These are phyloP conservation scores for Raja brachyura DNA, from an alignment of 2,113 vertebrate species.

Conservation along the genomic window DNA sequence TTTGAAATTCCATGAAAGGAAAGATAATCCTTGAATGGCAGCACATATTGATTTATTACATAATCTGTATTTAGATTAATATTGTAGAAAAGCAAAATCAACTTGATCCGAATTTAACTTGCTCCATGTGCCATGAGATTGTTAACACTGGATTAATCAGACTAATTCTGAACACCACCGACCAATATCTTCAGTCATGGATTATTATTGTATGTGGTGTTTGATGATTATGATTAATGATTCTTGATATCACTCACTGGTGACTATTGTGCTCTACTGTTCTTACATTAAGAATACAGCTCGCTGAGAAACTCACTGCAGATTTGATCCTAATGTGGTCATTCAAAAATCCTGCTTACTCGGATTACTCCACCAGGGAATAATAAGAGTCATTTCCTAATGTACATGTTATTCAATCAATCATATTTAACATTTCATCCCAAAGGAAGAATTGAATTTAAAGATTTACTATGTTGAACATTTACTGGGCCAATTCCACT, in stretches of 20 bases:
- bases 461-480: background rate
- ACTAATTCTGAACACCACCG: background rate
- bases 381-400: background rate
- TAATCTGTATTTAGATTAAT: background rate
- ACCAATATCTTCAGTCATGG: background rate
- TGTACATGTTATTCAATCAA: background rate
- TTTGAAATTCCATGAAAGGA: background rate
- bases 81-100: background rate
- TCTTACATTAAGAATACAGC: background rate
- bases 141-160: background rate
- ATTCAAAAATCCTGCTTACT: background rate
- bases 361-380: background rate
- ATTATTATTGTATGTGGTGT: background rate
- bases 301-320: background rate
- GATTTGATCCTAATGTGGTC: background rate
- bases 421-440: background rate
- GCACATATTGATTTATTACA: background rate
- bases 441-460: background rate
- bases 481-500: background rate
- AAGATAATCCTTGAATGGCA: background rate
- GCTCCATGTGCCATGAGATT: background rate
- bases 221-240: background rate
- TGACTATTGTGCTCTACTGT: background rate
- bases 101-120: background rate
- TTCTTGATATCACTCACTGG: background rate